Conservation (phyloP, 2,888 invertebrate genomes). For the Bombylius discolor region DNA sequence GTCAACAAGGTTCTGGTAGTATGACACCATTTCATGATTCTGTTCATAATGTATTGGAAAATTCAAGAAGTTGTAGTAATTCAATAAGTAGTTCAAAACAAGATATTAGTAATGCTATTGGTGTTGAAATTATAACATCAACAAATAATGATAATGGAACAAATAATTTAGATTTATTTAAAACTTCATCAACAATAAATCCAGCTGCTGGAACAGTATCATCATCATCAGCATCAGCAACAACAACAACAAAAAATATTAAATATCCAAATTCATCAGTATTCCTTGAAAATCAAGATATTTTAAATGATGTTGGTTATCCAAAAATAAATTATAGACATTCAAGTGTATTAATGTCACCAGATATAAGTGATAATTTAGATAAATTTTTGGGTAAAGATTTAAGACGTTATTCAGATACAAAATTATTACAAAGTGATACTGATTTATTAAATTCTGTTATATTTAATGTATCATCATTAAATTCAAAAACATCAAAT, state of each 20-base stretch:
- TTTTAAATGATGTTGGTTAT: slow-evolving; percentile 33
- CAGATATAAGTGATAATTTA: slow-evolving; percentile 21
- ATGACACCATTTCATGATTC: slow-evolving; percentile 38
- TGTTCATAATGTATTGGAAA: slow-evolving; percentile 35
- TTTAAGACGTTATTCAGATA: slow-evolving; percentile 35
- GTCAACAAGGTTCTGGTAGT: slow-evolving; percentile 36
- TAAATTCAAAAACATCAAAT: neutral
- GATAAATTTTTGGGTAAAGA: slow-evolving; percentile 28
- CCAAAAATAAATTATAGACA: slow-evolving; percentile 33
- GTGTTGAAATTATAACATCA: slow-evolving; percentile 18
- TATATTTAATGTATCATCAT: slow-evolving; percentile 17
- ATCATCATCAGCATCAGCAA: slow-evolving; percentile 12
- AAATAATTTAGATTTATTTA: slow-evolving; percentile 13
- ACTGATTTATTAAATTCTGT: slow-evolving; percentile 20
- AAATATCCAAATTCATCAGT: slow-evolving; percentile 37
- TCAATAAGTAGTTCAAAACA: slow-evolving; percentile 34
- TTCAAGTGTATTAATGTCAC: slow-evolving; percentile 27
- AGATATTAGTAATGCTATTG: slow-evolving; percentile 26
- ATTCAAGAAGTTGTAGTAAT: slow-evolving; percentile 31
- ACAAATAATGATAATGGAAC: slow-evolving; percentile 3
- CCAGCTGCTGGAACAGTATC: slow-evolving; percentile 11
- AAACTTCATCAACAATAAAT: neutral
- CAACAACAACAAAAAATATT: slow-evolving; percentile 16
- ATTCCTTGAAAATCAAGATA: slow-evolving; percentile 37
- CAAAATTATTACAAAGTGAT: slow-evolving; percentile 30